Evolutionary conservation across 1,140 invertebrate genomes (phyloP).

Genomic region (Cotesia chilonis): DNA sequence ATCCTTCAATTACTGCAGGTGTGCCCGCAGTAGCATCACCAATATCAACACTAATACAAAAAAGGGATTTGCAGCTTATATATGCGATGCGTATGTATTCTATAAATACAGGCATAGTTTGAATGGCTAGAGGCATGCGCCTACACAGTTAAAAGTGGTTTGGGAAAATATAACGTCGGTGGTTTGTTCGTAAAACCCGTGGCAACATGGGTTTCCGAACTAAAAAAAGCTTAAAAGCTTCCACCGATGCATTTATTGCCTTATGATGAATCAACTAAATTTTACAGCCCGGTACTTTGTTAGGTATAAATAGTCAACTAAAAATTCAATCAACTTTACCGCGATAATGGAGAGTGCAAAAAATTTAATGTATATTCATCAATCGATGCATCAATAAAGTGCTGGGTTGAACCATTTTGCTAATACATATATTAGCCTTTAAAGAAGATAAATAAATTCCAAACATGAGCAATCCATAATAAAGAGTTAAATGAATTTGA

Average conservation of each 20-base stretch:
- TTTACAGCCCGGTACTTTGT: neutral
- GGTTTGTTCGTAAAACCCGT: constrained; percentile 23
- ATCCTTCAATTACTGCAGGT: constrained; percentile 10
- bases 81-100: neutral
- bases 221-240: constrained; percentile 23
- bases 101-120: neutral
- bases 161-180: neutral
- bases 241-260: constrained; percentile 19
- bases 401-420: too few species aligned
- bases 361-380: neutral
- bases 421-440: too few species aligned
- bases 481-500: too few species aligned
- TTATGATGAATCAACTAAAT: constrained; percentile 9
- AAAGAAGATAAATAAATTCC: too few species aligned
- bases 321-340: constrained; percentile 6
- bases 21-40: neutral
- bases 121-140: neutral
- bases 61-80: neutral
- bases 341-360: neutral
- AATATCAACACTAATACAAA: neutral
- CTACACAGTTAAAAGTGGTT: neutral
- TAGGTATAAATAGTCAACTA: neutral
- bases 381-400: too few species aligned
- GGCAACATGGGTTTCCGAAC: constrained; percentile 8
- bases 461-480: too few species aligned